These are phyloP conservation scores for Aepyceros melampus DNA, from an alignment of 2,113 vertebrate genomes.

Conservation along the genomic window DNA sequence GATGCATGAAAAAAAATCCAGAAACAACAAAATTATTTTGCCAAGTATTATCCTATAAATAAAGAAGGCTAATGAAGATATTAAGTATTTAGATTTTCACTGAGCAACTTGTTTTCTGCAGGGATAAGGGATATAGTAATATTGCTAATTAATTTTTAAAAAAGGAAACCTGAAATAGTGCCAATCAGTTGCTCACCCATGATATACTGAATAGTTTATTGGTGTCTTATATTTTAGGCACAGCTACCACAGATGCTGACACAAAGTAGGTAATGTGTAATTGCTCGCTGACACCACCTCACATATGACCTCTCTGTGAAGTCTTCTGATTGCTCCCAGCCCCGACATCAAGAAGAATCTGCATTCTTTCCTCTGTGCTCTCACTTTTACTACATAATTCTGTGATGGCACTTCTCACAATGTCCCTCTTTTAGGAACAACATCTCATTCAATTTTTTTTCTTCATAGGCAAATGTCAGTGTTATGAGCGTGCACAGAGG, in stretches of 20 bases:
- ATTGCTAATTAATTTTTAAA: neutral
- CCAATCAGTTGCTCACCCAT: neutral
- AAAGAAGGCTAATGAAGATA: neutral
- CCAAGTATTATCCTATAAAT: neutral
- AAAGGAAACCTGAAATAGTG: neutral
- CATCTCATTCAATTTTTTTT: neutral
- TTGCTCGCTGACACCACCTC: neutral
- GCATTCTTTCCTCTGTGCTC: neutral
- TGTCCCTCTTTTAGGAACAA: neutral
- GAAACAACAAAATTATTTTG: slow-evolving; percentile 38
- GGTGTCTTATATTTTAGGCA: neutral
- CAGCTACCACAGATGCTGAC: neutral
- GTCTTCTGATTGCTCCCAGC: neutral
- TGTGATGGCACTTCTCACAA: neutral
- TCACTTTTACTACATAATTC: neutral
- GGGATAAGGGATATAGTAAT: neutral
- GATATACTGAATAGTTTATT: neutral
- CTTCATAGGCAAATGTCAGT: neutral
- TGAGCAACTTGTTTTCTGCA: neutral
- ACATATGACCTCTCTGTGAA: neutral
- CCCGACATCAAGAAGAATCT: neutral
- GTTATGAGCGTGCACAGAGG: neutral
- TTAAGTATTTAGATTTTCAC: neutral
- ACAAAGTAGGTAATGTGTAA: neutral
- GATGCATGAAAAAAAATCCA: neutral